Percentiles rank a stretch among this genome's conserved stretches.
Conservation (phyloP, 92 coral and sea anemone genomes). For the Nematostella vectensis region DNA sequence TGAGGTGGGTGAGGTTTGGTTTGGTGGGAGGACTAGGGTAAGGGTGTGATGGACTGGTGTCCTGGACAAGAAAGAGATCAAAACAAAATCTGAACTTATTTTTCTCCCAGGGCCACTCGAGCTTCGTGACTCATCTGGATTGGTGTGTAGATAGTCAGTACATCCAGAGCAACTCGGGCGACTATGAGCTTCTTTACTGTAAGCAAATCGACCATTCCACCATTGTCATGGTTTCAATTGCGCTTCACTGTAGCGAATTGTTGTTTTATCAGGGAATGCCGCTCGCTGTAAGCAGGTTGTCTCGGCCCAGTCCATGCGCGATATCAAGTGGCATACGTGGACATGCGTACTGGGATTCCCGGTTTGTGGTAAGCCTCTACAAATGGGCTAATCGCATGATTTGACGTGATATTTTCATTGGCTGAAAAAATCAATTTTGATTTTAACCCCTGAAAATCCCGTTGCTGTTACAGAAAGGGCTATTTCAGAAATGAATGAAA, state of each 20-base stretch:
- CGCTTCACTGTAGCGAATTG: no score
- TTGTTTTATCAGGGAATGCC: slow-evolving; percentile 79
- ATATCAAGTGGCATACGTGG: slow-evolving; percentile 72
- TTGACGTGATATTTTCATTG: no score
- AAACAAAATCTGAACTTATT: no score
- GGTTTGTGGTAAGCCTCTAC: slow-evolving; percentile 53
- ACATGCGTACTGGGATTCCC: slow-evolving; percentile 71
- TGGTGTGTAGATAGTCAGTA: slow-evolving; percentile 74
- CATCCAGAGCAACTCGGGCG: slow-evolving; percentile 75
- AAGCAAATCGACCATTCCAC: slow-evolving; percentile 11
- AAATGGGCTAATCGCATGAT: no score
- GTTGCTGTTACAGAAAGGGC: no score
- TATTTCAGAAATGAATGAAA: no score
- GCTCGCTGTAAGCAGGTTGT: slow-evolving; percentile 55
- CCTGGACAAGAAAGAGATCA: no score
- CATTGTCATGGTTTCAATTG: neutral
- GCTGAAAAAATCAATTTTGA: no score
- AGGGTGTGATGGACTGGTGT: no score
- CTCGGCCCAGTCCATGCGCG: slow-evolving; percentile 62
- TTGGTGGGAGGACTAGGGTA: no score
- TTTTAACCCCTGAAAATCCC: no score
- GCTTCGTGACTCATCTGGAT: slow-evolving; percentile 65
- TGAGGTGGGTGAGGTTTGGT: no score
- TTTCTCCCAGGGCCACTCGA: slow-evolving; percentile 62
- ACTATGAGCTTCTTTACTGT: slow-evolving; percentile 78